Conservation (phyloP, 2,797 vertebrate species). For the Gobio occitaniae region DNA sequence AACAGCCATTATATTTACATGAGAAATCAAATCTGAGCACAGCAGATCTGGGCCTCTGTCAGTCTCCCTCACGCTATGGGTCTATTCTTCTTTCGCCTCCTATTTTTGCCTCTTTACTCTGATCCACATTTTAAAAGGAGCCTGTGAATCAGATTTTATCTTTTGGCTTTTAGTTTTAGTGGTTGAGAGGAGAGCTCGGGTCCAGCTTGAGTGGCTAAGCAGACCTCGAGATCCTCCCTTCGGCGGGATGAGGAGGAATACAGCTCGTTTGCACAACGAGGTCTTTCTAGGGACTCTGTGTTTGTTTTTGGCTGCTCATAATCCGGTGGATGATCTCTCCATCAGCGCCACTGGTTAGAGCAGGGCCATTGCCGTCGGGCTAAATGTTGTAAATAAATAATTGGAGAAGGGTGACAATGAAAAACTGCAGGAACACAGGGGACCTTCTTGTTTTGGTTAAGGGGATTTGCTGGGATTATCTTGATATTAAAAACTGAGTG, state of each 20-base stretch:
- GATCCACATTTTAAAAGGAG: constrained; percentile 70
- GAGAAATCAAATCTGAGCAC: constrained; percentile 78
- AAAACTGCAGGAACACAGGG: constrained; percentile 43
- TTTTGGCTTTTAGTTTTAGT: constrained; percentile 66
- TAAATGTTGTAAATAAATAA: constrained; percentile 37
- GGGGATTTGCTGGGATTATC: constrained; percentile 77
- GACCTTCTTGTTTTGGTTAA: constrained; percentile 65
- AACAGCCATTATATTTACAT: constrained; percentile 76
- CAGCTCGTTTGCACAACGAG: constrained; percentile 11
- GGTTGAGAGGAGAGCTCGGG: constrained; percentile 47
- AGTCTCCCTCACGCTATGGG: constrained; percentile 25
- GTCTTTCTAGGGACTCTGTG: constrained; percentile 50
- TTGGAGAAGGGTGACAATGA: constrained; percentile 18
- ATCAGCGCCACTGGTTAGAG: constrained; percentile 59
- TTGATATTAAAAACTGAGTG: constrained; percentile 67
- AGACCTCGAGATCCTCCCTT: constrained; percentile 32
- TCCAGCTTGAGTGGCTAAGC: constrained; percentile 23
- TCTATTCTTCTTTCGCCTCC: constrained; percentile 57
- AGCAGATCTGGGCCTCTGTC: constrained; percentile 67
- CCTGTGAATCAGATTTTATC: constrained; percentile 70
- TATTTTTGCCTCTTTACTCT: constrained; percentile 63
- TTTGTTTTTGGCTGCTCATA: constrained; percentile 38
- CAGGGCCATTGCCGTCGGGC: constrained; percentile 6
- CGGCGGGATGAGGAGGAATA: not conserved
- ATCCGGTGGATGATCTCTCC: constrained; percentile 24